Conservation (phyloP, 2,797 vertebrate species). For the Sebastes minor region DNA sequence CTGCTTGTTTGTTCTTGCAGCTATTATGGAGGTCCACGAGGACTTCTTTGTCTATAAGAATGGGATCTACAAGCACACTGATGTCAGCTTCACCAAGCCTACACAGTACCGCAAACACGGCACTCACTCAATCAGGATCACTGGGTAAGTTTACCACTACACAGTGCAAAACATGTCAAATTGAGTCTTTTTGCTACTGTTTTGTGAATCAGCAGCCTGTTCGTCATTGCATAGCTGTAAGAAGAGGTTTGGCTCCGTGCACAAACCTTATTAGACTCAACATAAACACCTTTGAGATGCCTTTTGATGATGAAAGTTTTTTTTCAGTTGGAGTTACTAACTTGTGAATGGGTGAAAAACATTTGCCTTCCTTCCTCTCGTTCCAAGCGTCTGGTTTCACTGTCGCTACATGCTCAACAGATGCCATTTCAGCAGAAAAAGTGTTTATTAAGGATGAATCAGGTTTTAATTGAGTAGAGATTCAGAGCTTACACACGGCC, state of each 20-base stretch:
- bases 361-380: neutral
- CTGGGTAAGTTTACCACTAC: conserved; percentile 83
- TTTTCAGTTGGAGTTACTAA: neutral
- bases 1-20: conserved; percentile 76
- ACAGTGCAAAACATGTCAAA: neutral
- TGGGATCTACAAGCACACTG: conserved; percentile 92
- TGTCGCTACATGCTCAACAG: conserved; percentile 6
- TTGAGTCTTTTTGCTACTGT: neutral
- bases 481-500: conserved; percentile 31
- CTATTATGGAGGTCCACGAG: conserved; percentile 97
- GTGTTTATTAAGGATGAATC: conserved; percentile 29
- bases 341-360: neutral
- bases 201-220: neutral
- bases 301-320: neutral
- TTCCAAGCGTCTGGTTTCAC: conserved; percentile 2
- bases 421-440: neutral
- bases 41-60: conserved; percentile 95
- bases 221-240: neutral
- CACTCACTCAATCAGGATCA: conserved; percentile 95
- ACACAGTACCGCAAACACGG: conserved; percentile 87
- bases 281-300: conserved; percentile 1
- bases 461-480: conserved; percentile 2
- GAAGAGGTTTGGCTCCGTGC: neutral
- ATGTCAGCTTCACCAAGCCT: conserved; percentile 85
- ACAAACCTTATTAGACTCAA: neutral